Base-by-base conservation (phyloP, 2,113 vertebrate species). In the Paratilapia polleni region DNA sequence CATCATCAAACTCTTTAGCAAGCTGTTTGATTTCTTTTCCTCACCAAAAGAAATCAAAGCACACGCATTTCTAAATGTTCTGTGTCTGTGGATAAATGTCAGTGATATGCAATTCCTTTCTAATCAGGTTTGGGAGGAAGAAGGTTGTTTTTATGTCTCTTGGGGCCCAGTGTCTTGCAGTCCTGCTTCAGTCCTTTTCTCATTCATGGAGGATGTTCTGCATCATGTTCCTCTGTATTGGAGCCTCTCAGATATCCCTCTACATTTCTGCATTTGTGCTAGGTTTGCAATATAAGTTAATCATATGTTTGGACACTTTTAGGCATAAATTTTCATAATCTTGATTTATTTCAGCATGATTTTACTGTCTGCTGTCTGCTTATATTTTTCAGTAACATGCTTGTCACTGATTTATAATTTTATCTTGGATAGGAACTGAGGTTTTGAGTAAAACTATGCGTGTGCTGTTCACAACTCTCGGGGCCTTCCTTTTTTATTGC, bases 221-320 rank as follows among this genome's bases (percentile, higher is more conserved):
- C 1, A 62, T 97, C 84, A 93, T 97, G 73, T 98, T 97, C 89
- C 64, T 98, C 81, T 95, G 99, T 56, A 96, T 98, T 14, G 98
- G 98, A 87, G 96, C 98, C 94, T 97, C 97, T 56, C 97, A 99
- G 93, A 97, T 99, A 54, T 98, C 98, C 43, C 94, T 99, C 92
- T 99, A 98, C 34, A 97, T 99, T 83, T 97, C 97, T 82, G 97
- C 97, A 0, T 99, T 98, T 96, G 97, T 99, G 75, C 95, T 99
- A 31, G 98, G 98, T 99, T 96, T 20, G 92, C 22, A 68, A 7
- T 20, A 19, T 24, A 7, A 66, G 54, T 54, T 73, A 63, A 41
- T 24, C 4, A 19, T 31, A 26, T 58, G 12, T 24, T 41, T 58
- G n/a, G 2, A 11, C 28, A 31, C 34, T 36, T 63, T 63, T 34